Evolutionary conservation across 1,140 invertebrate species (phyloP).

Genomic region (Periplaneta americana): DNA sequence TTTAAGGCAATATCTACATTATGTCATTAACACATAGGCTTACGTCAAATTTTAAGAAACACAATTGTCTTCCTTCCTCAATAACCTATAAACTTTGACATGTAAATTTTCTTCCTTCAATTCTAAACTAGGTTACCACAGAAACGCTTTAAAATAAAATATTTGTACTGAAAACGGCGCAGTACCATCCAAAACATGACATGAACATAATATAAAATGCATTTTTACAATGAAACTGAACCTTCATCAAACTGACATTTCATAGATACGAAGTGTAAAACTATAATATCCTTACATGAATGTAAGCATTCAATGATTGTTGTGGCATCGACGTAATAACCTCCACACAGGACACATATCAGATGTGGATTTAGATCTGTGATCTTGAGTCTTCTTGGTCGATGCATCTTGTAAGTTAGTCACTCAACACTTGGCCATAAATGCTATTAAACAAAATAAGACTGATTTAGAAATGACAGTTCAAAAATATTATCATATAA

Average conservation of each 20-base stretch:
- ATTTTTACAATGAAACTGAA: too few relatives aligned
- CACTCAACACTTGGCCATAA: neutral
- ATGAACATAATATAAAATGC: too few relatives aligned
- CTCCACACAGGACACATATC: constrained; percentile 80
- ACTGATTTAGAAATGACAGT: neutral
- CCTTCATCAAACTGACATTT: neutral
- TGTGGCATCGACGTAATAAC: constrained; percentile 93
- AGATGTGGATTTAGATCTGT: constrained; percentile 64
- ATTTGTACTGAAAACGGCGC: too few relatives aligned
- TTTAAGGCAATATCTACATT: too few relatives aligned
- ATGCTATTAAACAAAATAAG: neutral
- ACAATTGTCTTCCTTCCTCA: too few relatives aligned
- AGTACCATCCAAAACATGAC: too few relatives aligned
- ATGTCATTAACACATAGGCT: too few relatives aligned
- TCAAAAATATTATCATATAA: neutral
- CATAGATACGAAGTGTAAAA: neutral
- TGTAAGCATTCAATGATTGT: constrained; percentile 94
- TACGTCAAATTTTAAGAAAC: too few relatives aligned
- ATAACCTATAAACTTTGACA: too few relatives aligned
- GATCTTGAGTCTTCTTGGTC: constrained; percentile 3
- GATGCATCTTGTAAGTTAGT: neutral
- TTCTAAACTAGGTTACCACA: too few relatives aligned
- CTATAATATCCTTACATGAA: constrained; percentile 64
- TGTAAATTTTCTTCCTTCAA: too few relatives aligned
- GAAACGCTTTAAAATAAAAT: too few relatives aligned